Percentiles rank a stretch among this genome's conserved stretches.
Conservation (phyloP, 1,140 invertebrate genomes). For the Cydia amplana region DNA sequence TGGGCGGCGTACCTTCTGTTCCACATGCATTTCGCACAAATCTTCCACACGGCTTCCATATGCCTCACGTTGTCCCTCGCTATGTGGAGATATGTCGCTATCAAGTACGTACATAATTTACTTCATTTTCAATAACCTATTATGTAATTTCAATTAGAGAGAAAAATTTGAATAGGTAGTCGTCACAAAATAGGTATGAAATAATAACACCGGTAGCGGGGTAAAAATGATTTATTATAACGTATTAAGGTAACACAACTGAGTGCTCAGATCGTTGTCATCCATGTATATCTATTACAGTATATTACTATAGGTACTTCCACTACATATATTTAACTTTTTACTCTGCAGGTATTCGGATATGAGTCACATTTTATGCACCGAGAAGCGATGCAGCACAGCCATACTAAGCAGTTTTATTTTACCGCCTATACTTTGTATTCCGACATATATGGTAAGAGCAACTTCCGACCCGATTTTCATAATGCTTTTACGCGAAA, state of each 20-base stretch:
- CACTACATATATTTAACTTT: neutral
- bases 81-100: constrained; percentile 80
- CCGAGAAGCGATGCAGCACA: constrained; percentile 84
- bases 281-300: neutral
- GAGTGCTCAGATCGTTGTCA: neutral
- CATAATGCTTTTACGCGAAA: constrained; percentile 3
- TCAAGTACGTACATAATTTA: constrained; percentile 65
- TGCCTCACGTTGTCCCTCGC: constrained; percentile 91
- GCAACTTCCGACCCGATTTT: constrained; percentile 32
- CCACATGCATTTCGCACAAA: constrained; percentile 89
- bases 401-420: constrained; percentile 87
- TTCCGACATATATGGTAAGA: constrained; percentile 86
- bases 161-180: neutral
- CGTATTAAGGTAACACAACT: neutral
- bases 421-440: constrained; percentile 86
- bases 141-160: neutral
- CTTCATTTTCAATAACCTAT: neutral
- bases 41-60: constrained; percentile 92
- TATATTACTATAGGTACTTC: no score
- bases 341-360: constrained; percentile 62
- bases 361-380: constrained; percentile 80
- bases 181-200: no score
- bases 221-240: neutral
- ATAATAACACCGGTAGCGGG: neutral
- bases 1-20: constrained; percentile 86